Evolutionary conservation across 2,113 vertebrate genomes (phyloP), one percentile per base, ranked within the genome.

Genomic region (Gadus chalcogrammus): DNA sequence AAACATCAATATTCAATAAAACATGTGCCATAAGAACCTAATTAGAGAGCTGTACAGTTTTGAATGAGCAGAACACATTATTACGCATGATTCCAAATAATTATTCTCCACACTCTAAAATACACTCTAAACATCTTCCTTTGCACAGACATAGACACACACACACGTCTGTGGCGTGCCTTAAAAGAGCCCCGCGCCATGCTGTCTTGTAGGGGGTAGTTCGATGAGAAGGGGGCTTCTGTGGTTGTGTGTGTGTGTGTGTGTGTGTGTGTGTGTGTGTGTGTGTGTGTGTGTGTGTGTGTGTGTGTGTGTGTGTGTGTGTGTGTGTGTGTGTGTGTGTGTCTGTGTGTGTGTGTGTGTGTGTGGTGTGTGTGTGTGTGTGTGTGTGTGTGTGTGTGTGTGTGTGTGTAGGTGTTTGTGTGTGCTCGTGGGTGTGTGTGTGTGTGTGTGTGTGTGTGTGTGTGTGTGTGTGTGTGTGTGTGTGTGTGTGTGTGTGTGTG

Each of bases 121-220:
- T 35, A 16, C 15, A 48, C 64, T 28, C 31, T 24, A 62, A 61
- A 61, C 61, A 13, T 16, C 22, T 28, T 12, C 22, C 22, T 27
- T 16, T 28, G 3, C 24, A 58, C 55, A 58, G 15, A 17, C 24
- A 27, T 24, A 2, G 11, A 28, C n/a, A 42, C 59, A 70, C 68
- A 74, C 64, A 79, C 61, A 7, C 61, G 67, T 73, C 75, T n/a
- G 52, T 48, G 42, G 42, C 6, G 42, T 27, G 24, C 24, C 79
- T 83, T 61, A 70, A 61, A 61, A 75, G 74, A 70, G 62, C 31
- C 69, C 42, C 56, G n/a, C 67, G 71, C 71, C 38, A 22, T 24
- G 48, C n/a, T 61, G 75, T 84, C 76, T 71, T 64, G 16, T 20
- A n/a, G 48, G 42, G 64, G 65, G 15, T 62, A 24, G 61, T 22